phyloP scores from a whole-genome alignment of 2,797 vertebrate species.

The Notamacropus eugenii region DNA sequence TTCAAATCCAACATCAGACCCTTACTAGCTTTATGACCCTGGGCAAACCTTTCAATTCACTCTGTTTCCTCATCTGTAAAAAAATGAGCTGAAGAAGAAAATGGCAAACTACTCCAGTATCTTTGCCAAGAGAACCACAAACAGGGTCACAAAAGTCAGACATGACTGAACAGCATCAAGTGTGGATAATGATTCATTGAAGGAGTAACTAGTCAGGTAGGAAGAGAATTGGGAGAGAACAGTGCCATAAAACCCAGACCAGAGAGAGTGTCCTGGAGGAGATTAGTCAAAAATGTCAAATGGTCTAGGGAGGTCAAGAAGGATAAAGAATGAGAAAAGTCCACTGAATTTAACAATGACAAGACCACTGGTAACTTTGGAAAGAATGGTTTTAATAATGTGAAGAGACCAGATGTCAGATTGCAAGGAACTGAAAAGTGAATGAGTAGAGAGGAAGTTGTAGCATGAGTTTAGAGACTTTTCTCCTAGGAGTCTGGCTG shows the following conservation, averaged over 20 bases:
- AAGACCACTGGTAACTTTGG: neutral
- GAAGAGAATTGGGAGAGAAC: neutral
- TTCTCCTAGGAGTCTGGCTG: neutral
- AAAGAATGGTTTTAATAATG: neutral
- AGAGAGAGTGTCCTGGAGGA: neutral
- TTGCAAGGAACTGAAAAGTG: neutral
- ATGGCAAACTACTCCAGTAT: neutral
- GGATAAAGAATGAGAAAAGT: neutral
- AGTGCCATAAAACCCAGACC: neutral
- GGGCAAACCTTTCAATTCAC: neutral
- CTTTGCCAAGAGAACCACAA: neutral
- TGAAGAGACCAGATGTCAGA: neutral
- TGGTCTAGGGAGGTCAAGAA: neutral
- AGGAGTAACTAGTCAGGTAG: neutral
- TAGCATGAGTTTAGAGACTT: neutral
- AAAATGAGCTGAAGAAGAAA: neutral
- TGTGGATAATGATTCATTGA: neutral
- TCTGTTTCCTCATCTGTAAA: neutral
- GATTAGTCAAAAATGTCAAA: neutral
- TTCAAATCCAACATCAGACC: neutral
- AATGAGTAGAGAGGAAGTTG: neutral
- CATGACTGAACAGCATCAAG: neutral
- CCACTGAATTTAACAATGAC: neutral
- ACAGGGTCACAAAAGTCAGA: neutral
- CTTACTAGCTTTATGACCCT: neutral